Base-by-base conservation (phyloP, 2,797 vertebrate genomes). In the Gila robusta region DNA sequence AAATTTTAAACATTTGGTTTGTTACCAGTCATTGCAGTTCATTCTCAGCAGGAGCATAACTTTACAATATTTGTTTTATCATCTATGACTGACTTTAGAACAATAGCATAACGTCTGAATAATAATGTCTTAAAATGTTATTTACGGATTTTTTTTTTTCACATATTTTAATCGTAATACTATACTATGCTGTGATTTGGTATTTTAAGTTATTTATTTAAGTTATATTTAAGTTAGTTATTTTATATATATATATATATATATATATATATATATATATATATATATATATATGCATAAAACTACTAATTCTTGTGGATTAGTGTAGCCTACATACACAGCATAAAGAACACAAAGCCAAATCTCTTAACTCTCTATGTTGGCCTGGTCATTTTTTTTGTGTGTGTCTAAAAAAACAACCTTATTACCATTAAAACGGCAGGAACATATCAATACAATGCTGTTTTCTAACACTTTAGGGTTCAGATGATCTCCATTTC, bases 291-390 rank as follows among this genome's bases (percentile, higher is more conserved):
- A 39, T 17, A 81, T 52, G 12, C 37, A n/a, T 52, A 37, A n/a
- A 69, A 78, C n/a, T 28, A 6, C 19, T 11, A 19, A 69, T 32
- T 41, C 2, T 17, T 23, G 23, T 44, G 64, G 74, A 59, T 84
- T 84, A 71, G 49, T 12, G 64, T 44, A 32, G 32, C 32, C 32
- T 32, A 41, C 32, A 69, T 69, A 52, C 59, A 83, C 2, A 52
- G 12, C 35, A 66, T 56, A 32, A 76, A 76, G 70, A 39, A 10
- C 23, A 23, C 4, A 78, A 78, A 59, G 32, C 59, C 35, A 67
- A 69, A 78, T 78, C 74, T 69, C 35, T 56, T 69, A 19, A 54
- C 28, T 81, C 32, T 80, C 21, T 32, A 6, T 76, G 19, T 14
- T 32, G 16, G 59, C 21, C 32, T 23, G 1, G 16, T 37, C n/a